phyloP scores from a whole-genome alignment of 1,140 invertebrate species.

The Drosophila erecta region DNA sequence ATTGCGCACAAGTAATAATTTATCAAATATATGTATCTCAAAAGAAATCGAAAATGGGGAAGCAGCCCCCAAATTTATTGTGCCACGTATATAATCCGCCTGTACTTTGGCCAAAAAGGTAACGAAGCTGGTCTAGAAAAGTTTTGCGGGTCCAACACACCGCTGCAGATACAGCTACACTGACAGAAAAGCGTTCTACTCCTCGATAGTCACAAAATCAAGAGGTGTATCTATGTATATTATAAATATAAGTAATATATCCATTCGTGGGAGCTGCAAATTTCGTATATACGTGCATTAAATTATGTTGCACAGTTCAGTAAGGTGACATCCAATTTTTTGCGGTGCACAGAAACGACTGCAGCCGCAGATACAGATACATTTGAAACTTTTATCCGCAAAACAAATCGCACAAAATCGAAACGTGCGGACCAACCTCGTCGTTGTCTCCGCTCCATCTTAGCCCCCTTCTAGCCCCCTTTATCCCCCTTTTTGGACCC shows the following conservation, averaged over 20 bases:
- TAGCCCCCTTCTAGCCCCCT: background rate
- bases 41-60: conserved; percentile 32
- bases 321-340: background rate
- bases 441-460: conserved; percentile 25
- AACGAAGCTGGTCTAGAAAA: conserved; percentile 67
- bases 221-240: too few species aligned
- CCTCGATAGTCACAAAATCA: too few species aligned
- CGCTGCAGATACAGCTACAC: conserved; percentile 28
- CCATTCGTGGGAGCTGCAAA: too few species aligned
- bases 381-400: conserved; percentile 78
- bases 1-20: conserved; percentile 80
- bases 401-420: conserved; percentile 81
- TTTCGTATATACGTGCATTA: too few species aligned
- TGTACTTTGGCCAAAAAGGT: conserved; percentile 70
- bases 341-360: conserved; percentile 17
- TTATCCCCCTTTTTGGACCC: background rate
- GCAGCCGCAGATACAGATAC: conserved; percentile 44
- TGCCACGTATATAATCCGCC: conserved; percentile 70
- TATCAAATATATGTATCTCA: conserved; percentile 67
- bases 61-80: conserved; percentile 63
- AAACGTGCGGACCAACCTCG: conserved; percentile 67
- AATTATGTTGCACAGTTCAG: too few species aligned
- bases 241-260: too few species aligned
- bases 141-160: conserved; percentile 48
- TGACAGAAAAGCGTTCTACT: background rate